Conservation (phyloP, 92 coral and sea anemone genomes). For the Epizoanthus ramosus region DNA sequence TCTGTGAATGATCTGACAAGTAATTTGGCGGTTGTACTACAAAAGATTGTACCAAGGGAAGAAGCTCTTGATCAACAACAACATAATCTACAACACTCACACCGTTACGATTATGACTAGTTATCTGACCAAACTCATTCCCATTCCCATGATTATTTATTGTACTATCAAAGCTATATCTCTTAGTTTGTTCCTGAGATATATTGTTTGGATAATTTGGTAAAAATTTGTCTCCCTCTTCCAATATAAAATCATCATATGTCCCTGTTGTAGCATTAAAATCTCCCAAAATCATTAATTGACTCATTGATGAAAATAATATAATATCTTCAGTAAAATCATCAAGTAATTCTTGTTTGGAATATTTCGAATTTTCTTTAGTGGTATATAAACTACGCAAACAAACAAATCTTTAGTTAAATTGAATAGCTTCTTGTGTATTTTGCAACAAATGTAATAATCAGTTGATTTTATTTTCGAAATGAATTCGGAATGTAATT, state of each 20-base stretch:
- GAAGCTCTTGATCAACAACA: constrained; percentile 2
- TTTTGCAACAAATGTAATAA: too few relatives aligned
- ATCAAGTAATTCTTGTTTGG: too few relatives aligned
- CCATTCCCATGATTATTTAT: constrained; percentile 53
- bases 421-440: too few relatives aligned
- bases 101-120: constrained; percentile 36
- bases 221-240: constrained; percentile 37
- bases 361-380: too few relatives aligned
- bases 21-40: too few relatives aligned
- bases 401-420: too few relatives aligned
- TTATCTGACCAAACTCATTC: constrained; percentile 27
- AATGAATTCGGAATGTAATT: background rate
- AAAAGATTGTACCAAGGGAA: background rate
- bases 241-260: constrained; percentile 33
- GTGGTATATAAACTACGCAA: too few relatives aligned
- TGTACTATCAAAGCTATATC: constrained; percentile 43
- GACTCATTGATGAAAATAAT: too few relatives aligned
- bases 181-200: background rate
- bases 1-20: constrained; percentile 36
- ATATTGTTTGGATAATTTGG: constrained; percentile 6
- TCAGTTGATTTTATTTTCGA: background rate
- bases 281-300: constrained; percentile 27
- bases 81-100: too few relatives aligned
- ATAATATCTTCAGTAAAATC: too few relatives aligned
- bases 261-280: constrained; percentile 41